A percentile compares a stretch with the other conserved stretches of the same genome.
Conservation (phyloP, 2,113 vertebrate genomes). For the Tachysurus fulvidraco region DNA sequence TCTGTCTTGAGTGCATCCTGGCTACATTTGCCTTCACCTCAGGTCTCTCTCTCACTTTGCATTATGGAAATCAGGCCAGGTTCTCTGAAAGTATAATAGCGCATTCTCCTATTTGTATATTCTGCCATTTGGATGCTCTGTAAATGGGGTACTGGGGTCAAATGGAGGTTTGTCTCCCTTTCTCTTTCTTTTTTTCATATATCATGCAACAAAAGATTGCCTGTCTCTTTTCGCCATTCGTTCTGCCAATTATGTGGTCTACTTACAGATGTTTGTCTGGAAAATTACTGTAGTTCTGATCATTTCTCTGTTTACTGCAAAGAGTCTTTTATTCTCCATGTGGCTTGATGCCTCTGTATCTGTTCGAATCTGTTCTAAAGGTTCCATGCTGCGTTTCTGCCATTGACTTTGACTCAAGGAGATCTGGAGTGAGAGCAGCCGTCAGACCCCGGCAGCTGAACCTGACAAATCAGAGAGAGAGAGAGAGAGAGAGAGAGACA, state of each 20-base stretch:
- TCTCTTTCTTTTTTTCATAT: neutral
- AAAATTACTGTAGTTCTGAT: slow-evolving; percentile 16
- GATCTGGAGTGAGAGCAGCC: slow-evolving; percentile 53
- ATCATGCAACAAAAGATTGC: slow-evolving; percentile 20
- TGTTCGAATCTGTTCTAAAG: slow-evolving; percentile 19
- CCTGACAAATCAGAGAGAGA: slow-evolving; percentile 59
- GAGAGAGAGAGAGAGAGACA: neutral
- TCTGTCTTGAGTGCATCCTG: slow-evolving; percentile 58
- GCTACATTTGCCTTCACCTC: slow-evolving; percentile 63
- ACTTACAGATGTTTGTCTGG: slow-evolving; percentile 12
- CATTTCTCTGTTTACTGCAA: slow-evolving; percentile 9
- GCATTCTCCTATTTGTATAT: slow-evolving; percentile 36
- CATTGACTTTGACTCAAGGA: slow-evolving; percentile 72
- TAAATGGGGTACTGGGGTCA: neutral
- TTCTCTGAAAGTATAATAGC: slow-evolving; percentile 43
- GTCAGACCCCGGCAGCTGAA: slow-evolving; percentile 64
- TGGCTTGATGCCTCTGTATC: neutral
- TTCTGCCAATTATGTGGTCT: neutral
- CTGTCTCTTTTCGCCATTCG: slow-evolving; percentile 15
- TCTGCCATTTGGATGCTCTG: slow-evolving; percentile 21
- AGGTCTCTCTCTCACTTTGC: slow-evolving; percentile 67
- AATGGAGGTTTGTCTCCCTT: neutral
- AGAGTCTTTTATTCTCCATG: neutral
- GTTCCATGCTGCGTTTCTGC: slow-evolving; percentile 60
- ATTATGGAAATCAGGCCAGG: slow-evolving; percentile 72